Evolutionary conservation across 2,888 invertebrate species (phyloP), one percentile per base, ranked within the genome.

Genomic region (Eugnorisma glareosa): DNA sequence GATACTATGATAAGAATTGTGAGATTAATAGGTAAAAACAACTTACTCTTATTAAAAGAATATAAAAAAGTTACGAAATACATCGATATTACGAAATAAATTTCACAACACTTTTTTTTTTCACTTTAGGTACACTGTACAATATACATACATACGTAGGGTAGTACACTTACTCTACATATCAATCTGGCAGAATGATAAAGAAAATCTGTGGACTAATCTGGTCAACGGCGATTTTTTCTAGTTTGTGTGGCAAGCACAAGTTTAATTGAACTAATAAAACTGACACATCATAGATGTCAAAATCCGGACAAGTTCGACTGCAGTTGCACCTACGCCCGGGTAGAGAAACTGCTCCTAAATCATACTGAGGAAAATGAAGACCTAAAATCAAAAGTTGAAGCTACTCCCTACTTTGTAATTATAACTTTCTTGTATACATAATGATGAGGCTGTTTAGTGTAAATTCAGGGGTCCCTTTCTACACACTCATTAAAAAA

Each of bases 401-500:
- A 31, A 61, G 13, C 61, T n/a, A 37, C 37, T 64, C 21, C 40
- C 21, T 28, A 54, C 13, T 40, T 45, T 45, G 18, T 63, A 83
- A 67, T 67, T 68, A 77, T 51, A 71, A 79, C 54, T 67, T 81
- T 61, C 15, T 51, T 45, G 35, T 37, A 64, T 64, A 48, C 48
- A 28, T 73, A 63, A 69, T 37, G 40, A 67, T 67, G 40, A 21
- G 61, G 51, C 43, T 79, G 57, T 71, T 71, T 64, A 51, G 68
- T 85, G 61, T 69, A 85, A 71, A 72, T 66, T 68, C 66, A 35
- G 40, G 54, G 31, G 59, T 48, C 48, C 72, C 85, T 67, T 70
- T 31, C 43, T 15, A 75, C 73, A 66, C 28, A 73, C 63, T 73
- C 72, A 83, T 86, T 84, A 81, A 68, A 82, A 86, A 78, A 85